Conservation (phyloP, 2,113 vertebrate species). For the Saguinus imperator region DNA sequence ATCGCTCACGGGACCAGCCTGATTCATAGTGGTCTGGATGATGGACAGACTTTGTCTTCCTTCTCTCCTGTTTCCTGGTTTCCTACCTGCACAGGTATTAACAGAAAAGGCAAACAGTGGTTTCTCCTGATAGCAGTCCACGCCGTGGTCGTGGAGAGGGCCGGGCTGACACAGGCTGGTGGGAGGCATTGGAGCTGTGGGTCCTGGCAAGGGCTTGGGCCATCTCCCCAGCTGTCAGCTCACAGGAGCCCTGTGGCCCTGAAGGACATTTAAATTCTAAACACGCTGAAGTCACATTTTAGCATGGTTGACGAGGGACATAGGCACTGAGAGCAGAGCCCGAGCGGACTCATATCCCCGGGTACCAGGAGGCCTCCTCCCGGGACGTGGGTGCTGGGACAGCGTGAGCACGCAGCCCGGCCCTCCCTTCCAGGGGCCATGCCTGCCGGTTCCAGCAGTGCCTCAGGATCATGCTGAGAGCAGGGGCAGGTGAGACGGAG, state of each 20-base stretch:
- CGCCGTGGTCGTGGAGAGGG: background rate
- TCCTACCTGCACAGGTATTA: background rate
- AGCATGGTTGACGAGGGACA: background rate
- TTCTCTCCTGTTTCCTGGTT: background rate
- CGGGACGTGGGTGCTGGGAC: background rate
- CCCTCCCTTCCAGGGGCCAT: background rate
- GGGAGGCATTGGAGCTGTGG: no score
- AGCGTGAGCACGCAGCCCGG: background rate
- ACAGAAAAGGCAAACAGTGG: background rate
- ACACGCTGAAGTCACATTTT: background rate
- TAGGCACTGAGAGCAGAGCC: background rate
- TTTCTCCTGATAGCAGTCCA: background rate
- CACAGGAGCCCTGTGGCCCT: background rate
- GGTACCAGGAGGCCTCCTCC: background rate
- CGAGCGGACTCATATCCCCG: background rate
- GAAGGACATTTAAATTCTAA: background rate
- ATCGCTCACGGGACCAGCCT: background rate
- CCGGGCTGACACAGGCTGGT: no score
- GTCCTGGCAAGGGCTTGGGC: background rate
- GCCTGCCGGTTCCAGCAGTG: background rate
- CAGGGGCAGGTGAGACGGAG: background rate
- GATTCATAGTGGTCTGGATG: background rate
- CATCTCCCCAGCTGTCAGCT: background rate
- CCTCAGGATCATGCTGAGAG: background rate
- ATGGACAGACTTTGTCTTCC: background rate